Evolutionary conservation across 2,888 invertebrate species (phyloP).

Genomic region (Acanthococcus lagerstroemiae): DNA sequence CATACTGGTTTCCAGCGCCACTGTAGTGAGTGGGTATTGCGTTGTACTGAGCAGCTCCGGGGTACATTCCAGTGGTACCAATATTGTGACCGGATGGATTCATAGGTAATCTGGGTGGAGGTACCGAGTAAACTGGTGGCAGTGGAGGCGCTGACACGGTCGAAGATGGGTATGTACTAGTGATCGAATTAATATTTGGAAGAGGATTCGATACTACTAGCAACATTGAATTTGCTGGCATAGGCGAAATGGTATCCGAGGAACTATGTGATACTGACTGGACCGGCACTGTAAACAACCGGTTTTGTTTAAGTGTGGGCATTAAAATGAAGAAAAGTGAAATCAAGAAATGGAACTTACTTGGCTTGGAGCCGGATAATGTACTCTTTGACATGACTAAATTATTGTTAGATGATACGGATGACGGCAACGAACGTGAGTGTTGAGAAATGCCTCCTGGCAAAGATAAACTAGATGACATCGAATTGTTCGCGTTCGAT

Average conservation of each 20-base stretch:
- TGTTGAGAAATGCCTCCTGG: too few species aligned
- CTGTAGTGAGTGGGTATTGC: not conserved
- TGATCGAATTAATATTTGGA: conserved; percentile 8
- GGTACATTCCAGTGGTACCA: not conserved
- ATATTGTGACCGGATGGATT: not conserved
- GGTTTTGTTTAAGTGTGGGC: too few species aligned
- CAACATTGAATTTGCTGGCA: conserved; percentile 27
- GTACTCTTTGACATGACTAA: too few species aligned
- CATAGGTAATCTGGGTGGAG: conserved; percentile 18
- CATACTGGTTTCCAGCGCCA: not conserved
- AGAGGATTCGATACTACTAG: conserved; percentile 16
- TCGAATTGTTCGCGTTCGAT: too few species aligned
- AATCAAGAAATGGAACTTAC: not conserved
- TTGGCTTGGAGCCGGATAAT: too few species aligned
- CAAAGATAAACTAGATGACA: too few species aligned
- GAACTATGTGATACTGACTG: conserved; percentile 28
- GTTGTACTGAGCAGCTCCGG: not conserved
- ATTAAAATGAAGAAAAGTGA: not conserved
- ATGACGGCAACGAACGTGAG: too few species aligned
- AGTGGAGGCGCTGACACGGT: conserved; percentile 28
- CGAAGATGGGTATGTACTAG: conserved; percentile 1
- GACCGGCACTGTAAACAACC: conserved; percentile 16
- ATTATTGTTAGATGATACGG: too few species aligned
- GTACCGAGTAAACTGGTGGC: conserved; percentile 20
- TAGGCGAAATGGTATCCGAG: conserved; percentile 24